Base-by-base conservation (phyloP, 2,888 invertebrate species). In the Thymelicus acteon region DNA sequence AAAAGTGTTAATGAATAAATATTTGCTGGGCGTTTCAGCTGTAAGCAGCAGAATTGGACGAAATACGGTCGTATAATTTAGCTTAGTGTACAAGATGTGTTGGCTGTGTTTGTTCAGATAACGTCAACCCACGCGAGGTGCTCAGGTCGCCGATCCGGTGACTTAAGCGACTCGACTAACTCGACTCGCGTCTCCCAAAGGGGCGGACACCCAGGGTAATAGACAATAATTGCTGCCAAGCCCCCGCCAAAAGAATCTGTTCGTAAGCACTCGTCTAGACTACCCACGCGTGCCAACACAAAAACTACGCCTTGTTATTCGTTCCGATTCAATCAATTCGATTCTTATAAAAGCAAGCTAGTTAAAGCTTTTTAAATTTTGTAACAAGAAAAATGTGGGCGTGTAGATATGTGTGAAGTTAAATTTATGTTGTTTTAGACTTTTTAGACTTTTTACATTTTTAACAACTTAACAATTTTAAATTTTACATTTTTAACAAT, bases 171-270 rank as follows among this genome's bases (percentile, higher is more conserved):
- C 2, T 31, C 5, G 31, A 31, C 31, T 44, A 8, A 12, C 8
- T 7, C 40, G 69, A 71, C 74, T 75, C 72, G 72, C 61, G 75
- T 72, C 69, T 76, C 76, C 81, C 77, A 77, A 78, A 82, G 83
- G 83, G 86, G 85, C 83, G 85, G 78, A 79, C 76, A 78, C 78
- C 77, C 76, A 76, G 77, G 75, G 78, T 85, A 85, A 88, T 86
- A 81, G 81, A 82, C 74, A 78, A 83, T 88, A 87, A 89, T 90
- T 88, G 82, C 81, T 79, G 77, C 75, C 79, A 78, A 77, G 81
- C 82, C 81, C 76, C 78, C 76, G 76, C 74, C 77, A 67, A 73
- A 74, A 72, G 66, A 72, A 73, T 72, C 71, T 39, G 74, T 74
- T 71, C 65, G 72, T 75, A 70, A 72, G 69, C 72, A 76, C 78